These are phyloP conservation scores for Knipowitschia caucasica DNA, from an alignment of 2,797 vertebrate species.

Conservation along the genomic window DNA sequence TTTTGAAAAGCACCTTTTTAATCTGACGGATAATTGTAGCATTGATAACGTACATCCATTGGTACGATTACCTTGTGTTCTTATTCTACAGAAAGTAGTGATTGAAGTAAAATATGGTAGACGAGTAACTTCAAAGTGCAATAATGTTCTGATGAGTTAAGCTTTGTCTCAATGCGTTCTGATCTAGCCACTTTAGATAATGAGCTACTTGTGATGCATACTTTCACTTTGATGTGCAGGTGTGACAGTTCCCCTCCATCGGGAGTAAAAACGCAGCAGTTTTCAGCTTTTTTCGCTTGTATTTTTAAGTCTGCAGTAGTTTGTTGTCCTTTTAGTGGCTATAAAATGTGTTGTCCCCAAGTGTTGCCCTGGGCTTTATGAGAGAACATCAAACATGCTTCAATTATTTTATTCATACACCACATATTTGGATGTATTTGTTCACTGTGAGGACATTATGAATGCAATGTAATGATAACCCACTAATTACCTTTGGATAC, in stretches of 20 bases:
- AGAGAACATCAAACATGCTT: slow-evolving; percentile 63
- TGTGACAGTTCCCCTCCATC: slow-evolving; percentile 22
- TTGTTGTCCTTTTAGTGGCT: slow-evolving; percentile 46
- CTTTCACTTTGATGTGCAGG: slow-evolving; percentile 56
- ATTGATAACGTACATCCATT: too few relatives aligned
- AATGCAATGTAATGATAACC: slow-evolving; percentile 32
- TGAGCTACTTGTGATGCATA: slow-evolving; percentile 54
- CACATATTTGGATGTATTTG: slow-evolving; percentile 49
- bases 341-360: slow-evolving; percentile 55
- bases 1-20: too few relatives aligned
- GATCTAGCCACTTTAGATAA: slow-evolving; percentile 56
- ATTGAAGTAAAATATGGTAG: too few relatives aligned
- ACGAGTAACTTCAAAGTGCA: too few relatives aligned
- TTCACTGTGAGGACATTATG: slow-evolving; percentile 28
- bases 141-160: too few relatives aligned
- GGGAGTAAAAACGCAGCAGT: slow-evolving; percentile 1
- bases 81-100: too few relatives aligned
- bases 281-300: slow-evolving; percentile 38
- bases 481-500: slow-evolving; percentile 1
- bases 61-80: too few relatives aligned
- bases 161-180: slow-evolving; percentile 50
- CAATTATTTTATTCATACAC: slow-evolving; percentile 55
- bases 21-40: too few relatives aligned
- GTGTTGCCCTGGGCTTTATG: slow-evolving; percentile 44
- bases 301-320: slow-evolving; percentile 35